These are phyloP conservation scores for Aethes cnicana DNA, from an alignment of 2,888 invertebrate species.

Conservation along the genomic window DNA sequence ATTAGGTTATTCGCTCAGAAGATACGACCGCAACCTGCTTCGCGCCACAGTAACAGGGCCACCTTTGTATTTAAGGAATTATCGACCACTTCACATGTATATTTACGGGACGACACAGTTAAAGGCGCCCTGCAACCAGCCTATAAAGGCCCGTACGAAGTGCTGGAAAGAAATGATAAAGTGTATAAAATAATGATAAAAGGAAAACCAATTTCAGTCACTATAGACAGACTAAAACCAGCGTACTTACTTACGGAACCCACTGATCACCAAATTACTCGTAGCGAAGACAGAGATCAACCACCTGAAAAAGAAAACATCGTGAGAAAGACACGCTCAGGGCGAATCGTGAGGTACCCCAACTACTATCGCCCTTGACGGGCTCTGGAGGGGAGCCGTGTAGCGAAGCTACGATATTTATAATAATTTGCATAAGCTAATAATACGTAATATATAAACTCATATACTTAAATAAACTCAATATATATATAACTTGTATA, in stretches of 20 bases:
- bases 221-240: constrained; percentile 38
- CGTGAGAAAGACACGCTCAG: not conserved
- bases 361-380: not conserved
- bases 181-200: constrained; percentile 23
- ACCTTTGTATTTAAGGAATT: constrained; percentile 34
- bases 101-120: constrained; percentile 32
- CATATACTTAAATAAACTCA: too few species aligned
- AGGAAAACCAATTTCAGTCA: constrained; percentile 26
- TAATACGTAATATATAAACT: too few species aligned
- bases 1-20: constrained; percentile 12
- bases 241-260: constrained; percentile 33
- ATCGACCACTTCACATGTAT: constrained; percentile 30
- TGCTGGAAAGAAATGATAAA: constrained; percentile 24
- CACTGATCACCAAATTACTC: not conserved
- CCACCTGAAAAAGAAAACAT: not conserved
- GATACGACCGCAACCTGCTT: constrained; percentile 19
- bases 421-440: too few species aligned
- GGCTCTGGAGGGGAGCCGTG: constrained; percentile 3
- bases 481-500: too few species aligned
- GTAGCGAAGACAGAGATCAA: not conserved
- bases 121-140: constrained; percentile 11
- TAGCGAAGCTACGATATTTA: too few species aligned
- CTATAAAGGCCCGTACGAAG: constrained; percentile 33
- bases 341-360: not conserved
- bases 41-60: constrained; percentile 18